Evolutionary conservation across 2,797 vertebrate genomes (phyloP), one percentile per base, ranked within the genome.

Genomic region (Luscinia luscinia): DNA sequence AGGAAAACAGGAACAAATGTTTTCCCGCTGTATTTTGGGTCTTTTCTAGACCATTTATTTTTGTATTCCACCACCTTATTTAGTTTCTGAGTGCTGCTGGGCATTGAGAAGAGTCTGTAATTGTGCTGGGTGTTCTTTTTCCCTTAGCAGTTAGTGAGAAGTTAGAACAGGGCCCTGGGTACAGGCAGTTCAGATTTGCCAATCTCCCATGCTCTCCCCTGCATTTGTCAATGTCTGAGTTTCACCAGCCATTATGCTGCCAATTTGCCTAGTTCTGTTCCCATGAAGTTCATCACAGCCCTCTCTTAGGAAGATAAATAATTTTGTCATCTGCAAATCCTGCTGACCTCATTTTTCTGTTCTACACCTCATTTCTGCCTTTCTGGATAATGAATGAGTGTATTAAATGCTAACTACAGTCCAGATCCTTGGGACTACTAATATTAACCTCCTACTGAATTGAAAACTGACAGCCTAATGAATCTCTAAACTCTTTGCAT

Each of bases 271-370:
- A 19, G 32, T 87, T 78, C 62, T 78, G 66, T 89, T 93, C 84
- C 76, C 32, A 30, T 28, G 28, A 94, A 94, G 87, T 87, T 87
- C 73, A 92, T 77, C 87, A 84, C 58, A 91, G 68, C 66, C 58
- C 69, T 83, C 51, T 86, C 89, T 69, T 30, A 73, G 41, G 58
- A 70, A 78, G 79, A 68, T 78, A 89, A 96, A 89, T 83, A 89
- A 92, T 91, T 86, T 69, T 93, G 89, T 88, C 89, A 95, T 72
- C 78, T 87, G 54, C 54, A 92, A 91, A 92, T 95, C 54, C 76
- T 89, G 78, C 89, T 90, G 90, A 92, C 61, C 61, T 92, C 10
- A 23, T 84, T 69, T 76, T 92, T 90, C 77, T 74, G 34, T 95
- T 57, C 86, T 85, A 36, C 30, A 38, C 61, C 66, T 94, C 54